Base-by-base conservation (phyloP, 2,888 invertebrate genomes). In the Drosophila falleni region DNA sequence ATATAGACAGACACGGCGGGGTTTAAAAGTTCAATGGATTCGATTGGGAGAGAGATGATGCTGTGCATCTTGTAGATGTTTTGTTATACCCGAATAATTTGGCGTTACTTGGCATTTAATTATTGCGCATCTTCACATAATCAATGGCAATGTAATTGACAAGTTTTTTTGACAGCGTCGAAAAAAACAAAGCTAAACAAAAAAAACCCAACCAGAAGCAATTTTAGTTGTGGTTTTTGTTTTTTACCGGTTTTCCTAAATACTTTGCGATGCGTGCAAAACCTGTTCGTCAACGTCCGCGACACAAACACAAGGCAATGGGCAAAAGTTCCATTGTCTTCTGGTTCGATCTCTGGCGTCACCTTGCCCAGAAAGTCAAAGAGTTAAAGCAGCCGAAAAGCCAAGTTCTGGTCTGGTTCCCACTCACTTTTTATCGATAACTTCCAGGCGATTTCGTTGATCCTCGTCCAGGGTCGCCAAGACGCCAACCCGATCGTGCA, bases 341-440 rank as follows among this genome's bases (percentile, higher is more conserved):
- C 26, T n/a, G 37, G 26, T 55, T 29, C 53, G 15, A 46, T 26
- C 37, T 53, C 44, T 47, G 61, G 31, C 47, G 47, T 37, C 59
- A 59, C 59, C 59, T 49, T 59, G 47, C 39, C 47, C 39, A 39
- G 44, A 44, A 37, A 37, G 15, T 11, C 16, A 13, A 31, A 39
- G 29, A 29, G 37, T 11, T 16, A 19, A 35, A 49, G 13, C 5
- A 23, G 15, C 10, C 49, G 11, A 61, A 42, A 42, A 10, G 8
- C 29, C 29, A 29, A 29, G 6, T 3, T 29, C 29, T 29, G 29
- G 35, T 60, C 46, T 55, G 13, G 1, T 16, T 13, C 5, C 54
- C 60, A 90, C 92, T 91, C 71, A 93, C 93, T 92, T 92, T 62
- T 93, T 91, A 64, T 92, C 92, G 69, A 93, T 89, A 41, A 74